Evolutionary conservation across 1,140 invertebrate species (phyloP), one percentile per base, ranked within the genome.

Genomic region (Adelges cooleyi): DNA sequence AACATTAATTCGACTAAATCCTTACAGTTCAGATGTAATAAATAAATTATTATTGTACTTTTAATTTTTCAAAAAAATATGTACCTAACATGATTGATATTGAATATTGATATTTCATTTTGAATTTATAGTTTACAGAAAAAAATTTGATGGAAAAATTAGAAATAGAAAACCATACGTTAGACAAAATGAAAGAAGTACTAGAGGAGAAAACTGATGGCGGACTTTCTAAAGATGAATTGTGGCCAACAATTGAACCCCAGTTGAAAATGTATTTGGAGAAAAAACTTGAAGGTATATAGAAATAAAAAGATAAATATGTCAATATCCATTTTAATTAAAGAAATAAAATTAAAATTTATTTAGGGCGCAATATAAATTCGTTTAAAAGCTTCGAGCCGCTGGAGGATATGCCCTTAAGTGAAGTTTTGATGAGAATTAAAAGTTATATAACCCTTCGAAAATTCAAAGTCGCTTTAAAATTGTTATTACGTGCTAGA

Each of bases 1-100:
- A 65, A 59, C 65, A 25, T 66, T 70, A 23, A 50, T 72, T 10
- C 66, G 67, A 67, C 33, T 66, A n/a, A 72, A 72, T 49, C 69
- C 68, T 13, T 72, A 62, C 67, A 69, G 68, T 38, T 67, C 59
- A 52, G 66, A 68, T 66, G 70, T 71, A 70, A 67, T 17, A 52
- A 8, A 23, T 50, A 23, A 25, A 13, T 53, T 33, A 33, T 6
- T 33, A 33, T 33, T 33, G 11, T n/a, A n/a, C n/a, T n/a, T n/a
- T n/a, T n/a, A n/a, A n/a, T n/a, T n/a, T n/a, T n/a, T n/a, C n/a
- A n/a, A n/a, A n/a, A n/a, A n/a, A 5, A 15, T 42, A 25, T 11
- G 29, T 27, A 29, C 11, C 36, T 33, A 17, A 42, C 1, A 17
- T 11, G 27, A 42, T 25, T 56, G 22, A 59, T 59, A n/a, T 15